Conservation (phyloP, 2,113 vertebrate genomes). For the Papio anubis region DNA sequence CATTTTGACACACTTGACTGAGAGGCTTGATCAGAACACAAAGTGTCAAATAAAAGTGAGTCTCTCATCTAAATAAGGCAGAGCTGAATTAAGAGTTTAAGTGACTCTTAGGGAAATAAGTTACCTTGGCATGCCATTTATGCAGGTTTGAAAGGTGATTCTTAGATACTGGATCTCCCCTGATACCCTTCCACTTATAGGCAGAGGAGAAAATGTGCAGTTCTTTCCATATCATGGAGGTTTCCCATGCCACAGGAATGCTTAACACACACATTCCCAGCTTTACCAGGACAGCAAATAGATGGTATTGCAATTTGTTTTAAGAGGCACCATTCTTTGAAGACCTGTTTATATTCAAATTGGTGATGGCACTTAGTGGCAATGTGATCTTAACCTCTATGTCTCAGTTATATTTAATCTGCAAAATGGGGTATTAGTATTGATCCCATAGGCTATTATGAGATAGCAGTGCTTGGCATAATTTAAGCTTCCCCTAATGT, state of each 20-base stretch:
- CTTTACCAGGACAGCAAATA: not conserved
- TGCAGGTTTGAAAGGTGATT: not conserved
- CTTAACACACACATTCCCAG: not conserved
- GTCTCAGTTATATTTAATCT: not conserved
- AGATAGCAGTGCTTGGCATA: not conserved
- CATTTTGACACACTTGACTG: constrained; percentile 62
- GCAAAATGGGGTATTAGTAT: not conserved
- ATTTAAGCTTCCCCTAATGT: not conserved
- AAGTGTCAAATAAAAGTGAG: constrained; percentile 52
- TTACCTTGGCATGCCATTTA: not conserved
- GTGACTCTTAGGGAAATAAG: not conserved
- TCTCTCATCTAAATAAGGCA: constrained; percentile 44
- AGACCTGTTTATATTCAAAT: not conserved
- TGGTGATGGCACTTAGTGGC: not conserved
- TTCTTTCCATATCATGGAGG: not conserved
- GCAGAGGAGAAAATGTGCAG: not conserved
- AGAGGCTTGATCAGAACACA: constrained; percentile 64
- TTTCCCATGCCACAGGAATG: not conserved
- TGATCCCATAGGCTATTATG: not conserved
- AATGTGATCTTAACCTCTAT: not conserved
- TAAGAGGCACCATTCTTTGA: not conserved
- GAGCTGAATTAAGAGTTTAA: constrained; percentile 52
- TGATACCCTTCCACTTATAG: not conserved
- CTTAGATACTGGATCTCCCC: not conserved
- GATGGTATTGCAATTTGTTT: not conserved